A percentile compares a stretch with the other conserved stretches of the same genome.
phyloP scores from a whole-genome alignment of 2,113 vertebrate genomes.

The Girardinichthys multiradiatus region DNA sequence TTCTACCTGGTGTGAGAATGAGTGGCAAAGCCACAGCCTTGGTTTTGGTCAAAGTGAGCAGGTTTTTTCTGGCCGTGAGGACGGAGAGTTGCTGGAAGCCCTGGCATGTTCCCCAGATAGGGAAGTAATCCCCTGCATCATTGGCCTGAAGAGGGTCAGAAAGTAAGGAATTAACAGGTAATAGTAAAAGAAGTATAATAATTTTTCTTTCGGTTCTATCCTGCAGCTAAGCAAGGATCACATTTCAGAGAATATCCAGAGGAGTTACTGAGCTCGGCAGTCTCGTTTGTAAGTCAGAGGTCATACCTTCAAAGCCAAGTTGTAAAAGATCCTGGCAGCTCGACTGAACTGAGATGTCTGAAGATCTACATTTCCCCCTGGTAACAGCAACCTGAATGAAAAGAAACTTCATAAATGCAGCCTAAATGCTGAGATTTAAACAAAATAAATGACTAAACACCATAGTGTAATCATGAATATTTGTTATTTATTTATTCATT shows the following conservation, averaged over 20 bases:
- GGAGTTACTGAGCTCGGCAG: background rate
- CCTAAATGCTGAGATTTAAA: background rate
- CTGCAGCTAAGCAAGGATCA: background rate
- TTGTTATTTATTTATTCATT: too few relatives aligned
- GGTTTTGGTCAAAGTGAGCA: constrained; percentile 87
- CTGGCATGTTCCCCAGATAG: constrained; percentile 94
- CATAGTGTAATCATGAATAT: too few relatives aligned
- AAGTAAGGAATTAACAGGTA: background rate
- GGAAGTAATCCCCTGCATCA: constrained; percentile 89
- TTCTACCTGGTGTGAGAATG: constrained; percentile 84
- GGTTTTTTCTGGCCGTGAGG: constrained; percentile 83
- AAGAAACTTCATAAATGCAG: background rate
- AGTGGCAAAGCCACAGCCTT: constrained; percentile 81
- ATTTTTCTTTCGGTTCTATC: background rate
- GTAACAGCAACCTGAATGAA: constrained; percentile 76
- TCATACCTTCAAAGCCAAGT: constrained; percentile 76
- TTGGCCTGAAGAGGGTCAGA: constrained; percentile 80
- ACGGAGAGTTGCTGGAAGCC: constrained; percentile 89
- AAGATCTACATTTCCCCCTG: constrained; percentile 77
- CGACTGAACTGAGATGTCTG: constrained; percentile 74
- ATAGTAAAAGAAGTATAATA: background rate
- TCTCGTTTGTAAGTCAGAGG: background rate
- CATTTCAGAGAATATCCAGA: background rate
- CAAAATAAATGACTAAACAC: background rate
- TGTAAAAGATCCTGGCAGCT: constrained; percentile 76